Evolutionary conservation across 1,140 invertebrate species (phyloP).

Genomic region (Heterodera carotae): DNA sequence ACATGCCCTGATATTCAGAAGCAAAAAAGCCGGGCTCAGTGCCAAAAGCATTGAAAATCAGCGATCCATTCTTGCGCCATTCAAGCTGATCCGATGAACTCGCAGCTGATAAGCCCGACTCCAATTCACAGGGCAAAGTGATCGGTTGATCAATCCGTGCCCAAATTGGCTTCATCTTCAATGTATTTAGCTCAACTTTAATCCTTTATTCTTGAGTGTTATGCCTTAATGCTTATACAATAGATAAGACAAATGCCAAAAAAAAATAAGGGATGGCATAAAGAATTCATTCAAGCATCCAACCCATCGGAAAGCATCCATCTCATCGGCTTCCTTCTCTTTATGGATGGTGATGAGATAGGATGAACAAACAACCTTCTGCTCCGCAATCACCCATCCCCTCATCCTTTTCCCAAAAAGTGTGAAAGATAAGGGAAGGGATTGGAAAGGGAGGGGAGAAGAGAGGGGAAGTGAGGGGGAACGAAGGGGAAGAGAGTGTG

Average conservation of each 20-base stretch:
- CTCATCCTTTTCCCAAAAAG: background rate
- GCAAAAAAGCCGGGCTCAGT: slow-evolving; percentile 33
- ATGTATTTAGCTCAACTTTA: too few species aligned
- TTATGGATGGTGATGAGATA: background rate
- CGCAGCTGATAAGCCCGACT: slow-evolving; percentile 10
- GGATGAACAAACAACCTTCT: background rate
- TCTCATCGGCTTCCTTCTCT: too few species aligned
- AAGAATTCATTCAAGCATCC: too few species aligned
- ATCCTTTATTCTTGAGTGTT: too few species aligned
- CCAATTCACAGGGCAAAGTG: slow-evolving; percentile 31
- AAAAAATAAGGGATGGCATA: too few species aligned
- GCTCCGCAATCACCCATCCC: too few species aligned
- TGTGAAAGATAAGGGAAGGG: background rate
- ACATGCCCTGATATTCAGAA: slow-evolving; percentile 31
- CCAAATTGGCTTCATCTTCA: slow-evolving; percentile 35
- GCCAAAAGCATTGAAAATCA: slow-evolving; percentile 44
- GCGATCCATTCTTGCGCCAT: slow-evolving; percentile 34
- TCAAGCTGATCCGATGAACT: slow-evolving; percentile 13
- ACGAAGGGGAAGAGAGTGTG: too few species aligned
- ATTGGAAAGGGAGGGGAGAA: too few species aligned
- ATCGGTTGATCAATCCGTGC: slow-evolving; percentile 35
- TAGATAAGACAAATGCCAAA: too few species aligned
- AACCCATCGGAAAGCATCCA: too few species aligned
- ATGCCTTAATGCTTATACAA: too few species aligned
- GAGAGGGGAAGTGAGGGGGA: too few species aligned